phyloP scores from a whole-genome alignment of 1,140 invertebrate genomes.

The Asobara japonica region DNA sequence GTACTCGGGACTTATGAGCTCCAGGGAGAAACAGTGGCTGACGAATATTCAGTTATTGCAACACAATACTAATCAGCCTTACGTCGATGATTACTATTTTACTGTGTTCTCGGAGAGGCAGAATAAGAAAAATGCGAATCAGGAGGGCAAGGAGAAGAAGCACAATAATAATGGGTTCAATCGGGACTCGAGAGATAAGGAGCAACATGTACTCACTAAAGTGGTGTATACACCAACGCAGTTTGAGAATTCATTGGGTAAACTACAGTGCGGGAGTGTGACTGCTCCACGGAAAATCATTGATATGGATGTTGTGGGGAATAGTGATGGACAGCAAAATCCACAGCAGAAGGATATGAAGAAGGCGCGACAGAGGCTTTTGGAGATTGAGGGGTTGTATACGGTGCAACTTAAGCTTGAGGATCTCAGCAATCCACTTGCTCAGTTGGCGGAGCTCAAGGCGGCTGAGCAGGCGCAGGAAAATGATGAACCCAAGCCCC shows the following conservation, averaged over 20 bases:
- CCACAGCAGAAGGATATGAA: slow-evolving; percentile 67
- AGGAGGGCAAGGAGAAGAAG: slow-evolving; percentile 67
- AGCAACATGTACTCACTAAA: slow-evolving; percentile 65
- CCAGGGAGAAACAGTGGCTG: slow-evolving; percentile 91
- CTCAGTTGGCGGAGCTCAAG: slow-evolving; percentile 71
- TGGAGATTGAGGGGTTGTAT: slow-evolving; percentile 85
- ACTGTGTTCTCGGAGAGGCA: slow-evolving; percentile 69
- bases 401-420: slow-evolving; percentile 76
- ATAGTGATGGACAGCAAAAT: slow-evolving; percentile 66
- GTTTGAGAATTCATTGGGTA: slow-evolving; percentile 92
- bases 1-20: slow-evolving; percentile 90
- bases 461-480: slow-evolving; percentile 45
- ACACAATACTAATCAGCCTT: slow-evolving; percentile 85
- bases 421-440: slow-evolving; percentile 78
- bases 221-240: slow-evolving; percentile 80
- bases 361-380: slow-evolving; percentile 79
- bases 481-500: slow-evolving; percentile 58
- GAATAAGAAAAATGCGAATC: slow-evolving; percentile 56
- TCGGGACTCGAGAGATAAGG: slow-evolving; percentile 57
- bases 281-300: slow-evolving; percentile 94
- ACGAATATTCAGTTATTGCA: slow-evolving; percentile 92
- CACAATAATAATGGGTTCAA: slow-evolving; percentile 58
- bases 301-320: slow-evolving; percentile 82
- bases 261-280: slow-evolving; percentile 88
- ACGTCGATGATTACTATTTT: slow-evolving; percentile 88